phyloP scores from a whole-genome alignment of 2,888 invertebrate species.

The Epistrophella euchroma region DNA sequence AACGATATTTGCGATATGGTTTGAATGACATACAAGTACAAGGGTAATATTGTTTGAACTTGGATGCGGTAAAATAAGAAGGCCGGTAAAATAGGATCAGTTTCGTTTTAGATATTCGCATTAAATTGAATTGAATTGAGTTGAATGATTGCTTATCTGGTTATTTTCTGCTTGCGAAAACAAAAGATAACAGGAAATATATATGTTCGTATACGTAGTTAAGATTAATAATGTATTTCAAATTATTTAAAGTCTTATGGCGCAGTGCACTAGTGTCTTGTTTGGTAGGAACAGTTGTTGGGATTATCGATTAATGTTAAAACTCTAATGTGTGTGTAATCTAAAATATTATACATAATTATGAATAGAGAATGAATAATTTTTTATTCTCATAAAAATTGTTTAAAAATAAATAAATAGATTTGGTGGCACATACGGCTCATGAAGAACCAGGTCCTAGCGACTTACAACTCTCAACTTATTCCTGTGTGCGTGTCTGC shows the following conservation, averaged over 20 bases:
- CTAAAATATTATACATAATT: no score
- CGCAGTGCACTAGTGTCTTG: not conserved
- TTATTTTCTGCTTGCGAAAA: not conserved
- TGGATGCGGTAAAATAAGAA: slow-evolving; percentile 14
- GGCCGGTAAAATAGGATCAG: slow-evolving; percentile 9
- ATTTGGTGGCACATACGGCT: no score
- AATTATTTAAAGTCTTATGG: no score
- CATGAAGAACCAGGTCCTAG: no score
- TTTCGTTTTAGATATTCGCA: slow-evolving; percentile 2
- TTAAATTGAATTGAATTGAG: not conserved
- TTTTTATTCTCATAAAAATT: no score
- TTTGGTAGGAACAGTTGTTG: not conserved
- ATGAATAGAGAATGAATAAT: no score
- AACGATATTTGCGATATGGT: slow-evolving; percentile 1
- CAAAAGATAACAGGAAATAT: not conserved
- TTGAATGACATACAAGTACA: not conserved
- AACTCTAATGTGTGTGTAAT: no score
- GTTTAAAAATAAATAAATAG: no score
- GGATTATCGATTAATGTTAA: not conserved
- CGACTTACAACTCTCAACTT: no score
- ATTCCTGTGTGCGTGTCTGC: no score
- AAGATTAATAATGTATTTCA: no score
- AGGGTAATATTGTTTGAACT: not conserved
- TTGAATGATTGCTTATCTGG: slow-evolving; percentile 31
- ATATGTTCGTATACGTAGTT: no score